Evolutionary conservation across 2,888 invertebrate genomes (phyloP).

Genomic region (Caenorhabditis becei): DNA sequence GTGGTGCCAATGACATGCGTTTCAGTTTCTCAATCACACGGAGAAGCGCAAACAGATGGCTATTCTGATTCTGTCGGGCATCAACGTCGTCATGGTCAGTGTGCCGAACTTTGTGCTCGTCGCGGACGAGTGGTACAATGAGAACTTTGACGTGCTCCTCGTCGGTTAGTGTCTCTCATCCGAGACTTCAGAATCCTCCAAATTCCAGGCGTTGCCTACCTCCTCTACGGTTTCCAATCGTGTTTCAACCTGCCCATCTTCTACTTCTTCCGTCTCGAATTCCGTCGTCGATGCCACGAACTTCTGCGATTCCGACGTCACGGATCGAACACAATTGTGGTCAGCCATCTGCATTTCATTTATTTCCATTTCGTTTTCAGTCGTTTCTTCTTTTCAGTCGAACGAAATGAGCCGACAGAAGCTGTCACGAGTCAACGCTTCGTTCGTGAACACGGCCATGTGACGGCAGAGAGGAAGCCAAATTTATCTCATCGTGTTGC

Average conservation of each 20-base stretch:
- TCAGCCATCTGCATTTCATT: slow-evolving; percentile 13
- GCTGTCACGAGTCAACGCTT: slow-evolving; percentile 49
- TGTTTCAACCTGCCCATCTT: slow-evolving; percentile 68
- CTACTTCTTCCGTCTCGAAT: slow-evolving; percentile 69
- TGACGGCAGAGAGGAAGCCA: neutral
- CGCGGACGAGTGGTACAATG: slow-evolving; percentile 65
- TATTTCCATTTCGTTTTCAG: slow-evolving; percentile 24
- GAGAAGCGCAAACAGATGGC: slow-evolving; percentile 66
- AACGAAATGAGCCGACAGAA: slow-evolving; percentile 56
- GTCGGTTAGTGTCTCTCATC: slow-evolving; percentile 55
- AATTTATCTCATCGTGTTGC: neutral
- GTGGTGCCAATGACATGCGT: slow-evolving; percentile 12
- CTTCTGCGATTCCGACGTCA: slow-evolving; percentile 43
- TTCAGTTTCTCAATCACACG: slow-evolving; percentile 61
- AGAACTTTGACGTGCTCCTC: slow-evolving; percentile 60
- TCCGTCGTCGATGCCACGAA: slow-evolving; percentile 61
- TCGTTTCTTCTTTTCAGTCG: slow-evolving; percentile 51
- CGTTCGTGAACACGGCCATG: slow-evolving; percentile 41
- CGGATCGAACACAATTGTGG: slow-evolving; percentile 51
- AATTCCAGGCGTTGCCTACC: slow-evolving; percentile 67
- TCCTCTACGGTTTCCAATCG: slow-evolving; percentile 68
- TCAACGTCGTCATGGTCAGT: slow-evolving; percentile 67
- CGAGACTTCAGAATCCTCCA: neutral
- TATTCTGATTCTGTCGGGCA: slow-evolving; percentile 62
- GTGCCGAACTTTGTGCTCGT: slow-evolving; percentile 69